Evolutionary conservation across 1,140 invertebrate species (phyloP).

Genomic region (Ceratosolen fusciceps): DNA sequence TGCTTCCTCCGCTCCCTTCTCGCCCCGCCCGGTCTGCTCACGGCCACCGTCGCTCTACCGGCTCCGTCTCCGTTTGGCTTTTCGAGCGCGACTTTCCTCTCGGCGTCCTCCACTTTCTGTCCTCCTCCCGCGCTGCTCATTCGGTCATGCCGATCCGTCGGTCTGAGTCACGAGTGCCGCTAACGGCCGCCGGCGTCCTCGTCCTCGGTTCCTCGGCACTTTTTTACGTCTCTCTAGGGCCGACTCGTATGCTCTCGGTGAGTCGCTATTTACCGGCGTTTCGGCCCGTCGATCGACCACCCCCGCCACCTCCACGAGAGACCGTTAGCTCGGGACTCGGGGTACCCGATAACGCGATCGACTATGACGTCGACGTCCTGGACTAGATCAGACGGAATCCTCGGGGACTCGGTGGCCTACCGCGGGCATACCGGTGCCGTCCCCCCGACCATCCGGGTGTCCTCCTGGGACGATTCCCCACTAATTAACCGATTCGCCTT

Average conservation of each 20-base stretch:
- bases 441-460: too few species aligned
- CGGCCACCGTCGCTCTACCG: neutral
- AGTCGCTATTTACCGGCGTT: constrained; percentile 6
- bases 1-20: constrained; percentile 47
- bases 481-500: constrained; percentile 36
- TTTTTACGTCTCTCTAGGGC: neutral
- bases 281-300: neutral
- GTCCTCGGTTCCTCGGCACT: neutral
- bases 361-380: neutral
- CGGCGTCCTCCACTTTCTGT: neutral
- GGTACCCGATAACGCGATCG: neutral
- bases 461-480: neutral
- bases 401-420: constrained; percentile 15
- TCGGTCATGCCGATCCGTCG: constrained; percentile 25
- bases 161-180: constrained; percentile 13
- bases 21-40: neutral
- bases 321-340: neutral
- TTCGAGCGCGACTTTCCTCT: neutral
- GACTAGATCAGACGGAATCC: neutral
- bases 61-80: neutral
- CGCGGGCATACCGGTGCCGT: neutral
- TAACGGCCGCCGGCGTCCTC: too few species aligned
- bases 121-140: neutral
- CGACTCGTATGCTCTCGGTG: neutral
- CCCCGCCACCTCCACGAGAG: neutral